Percentiles rank a stretch among this genome's conserved stretches.
These are phyloP conservation scores for Geotrupes spiniger DNA, from an alignment of 2,888 invertebrate species.

Conservation along the genomic window DNA sequence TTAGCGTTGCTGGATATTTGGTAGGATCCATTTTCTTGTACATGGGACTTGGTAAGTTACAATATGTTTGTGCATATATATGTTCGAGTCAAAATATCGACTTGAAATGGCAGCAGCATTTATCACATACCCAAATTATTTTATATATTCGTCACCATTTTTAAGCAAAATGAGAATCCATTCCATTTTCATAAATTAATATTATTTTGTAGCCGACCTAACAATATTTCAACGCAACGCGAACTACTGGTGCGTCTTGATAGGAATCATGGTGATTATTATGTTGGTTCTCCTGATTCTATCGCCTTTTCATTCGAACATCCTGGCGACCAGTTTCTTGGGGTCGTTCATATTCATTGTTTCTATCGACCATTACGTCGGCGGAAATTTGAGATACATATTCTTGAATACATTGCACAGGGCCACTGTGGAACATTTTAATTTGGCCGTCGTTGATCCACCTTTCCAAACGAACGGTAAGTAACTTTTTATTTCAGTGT, in stretches of 20 bases:
- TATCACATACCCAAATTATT: too few species aligned
- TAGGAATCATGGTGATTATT: constrained; percentile 52
- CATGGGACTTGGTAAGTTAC: constrained; percentile 60
- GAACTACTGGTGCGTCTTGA: constrained; percentile 65
- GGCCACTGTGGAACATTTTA: constrained; percentile 58
- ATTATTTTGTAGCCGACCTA: constrained; percentile 53
- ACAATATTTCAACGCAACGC: constrained; percentile 53
- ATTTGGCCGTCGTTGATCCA: constrained; percentile 57
- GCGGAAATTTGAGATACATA: constrained; percentile 66
- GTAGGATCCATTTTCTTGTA: constrained; percentile 59
- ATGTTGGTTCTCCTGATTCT: constrained; percentile 51
- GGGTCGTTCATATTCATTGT: constrained; percentile 63
- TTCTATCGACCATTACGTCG: constrained; percentile 63
- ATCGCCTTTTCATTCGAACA: constrained; percentile 56
- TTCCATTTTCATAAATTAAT: too few species aligned
- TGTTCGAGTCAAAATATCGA: too few species aligned
- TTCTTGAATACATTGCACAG: constrained; percentile 65
- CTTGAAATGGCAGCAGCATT: too few species aligned
- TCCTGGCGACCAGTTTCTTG: constrained; percentile 62
- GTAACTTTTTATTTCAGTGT: constrained; percentile 24
- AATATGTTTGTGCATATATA: constrained; percentile 9
- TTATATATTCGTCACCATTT: too few species aligned
- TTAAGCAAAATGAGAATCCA: too few species aligned
- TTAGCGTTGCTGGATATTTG: constrained; percentile 62
- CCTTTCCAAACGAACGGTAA: constrained; percentile 62